Base-by-base conservation (phyloP, 2,797 vertebrate genomes). In the Oreortyx pictus region DNA sequence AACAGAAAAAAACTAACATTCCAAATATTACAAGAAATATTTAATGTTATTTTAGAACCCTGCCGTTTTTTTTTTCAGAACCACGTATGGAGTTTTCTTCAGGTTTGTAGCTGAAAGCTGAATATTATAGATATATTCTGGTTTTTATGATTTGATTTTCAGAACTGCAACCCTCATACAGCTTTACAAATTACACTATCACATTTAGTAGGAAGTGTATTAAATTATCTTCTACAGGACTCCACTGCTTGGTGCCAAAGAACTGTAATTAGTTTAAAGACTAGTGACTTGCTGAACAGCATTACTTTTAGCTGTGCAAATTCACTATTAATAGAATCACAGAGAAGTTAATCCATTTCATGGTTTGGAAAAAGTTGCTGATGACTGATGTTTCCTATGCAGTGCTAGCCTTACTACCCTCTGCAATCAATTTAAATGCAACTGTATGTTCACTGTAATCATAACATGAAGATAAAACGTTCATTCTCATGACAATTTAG, bases 191-290 rank as follows among this genome's bases (percentile, higher is more conserved):
- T 62, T 43, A 44, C 39, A 72, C 68, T 44, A 9, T 6, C 56
- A 49, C 61, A 20, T 79, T 83, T 49, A 91, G n/a, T 11, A 92
- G 25, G 57, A 76, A 84, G 61, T 57, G 86, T 54, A 52, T 57
- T 23, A 91, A 80, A 95, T 89, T 0, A 86, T 71, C 65, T 92
- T 68, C 61, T 81, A 5, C 15, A 61, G 57, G 33, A 94, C 72
- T 22, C 31, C 83, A 60, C 89, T 92, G 87, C 92, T 94, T 83
- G 62, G 62, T 91, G 89, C 89, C 79, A 72, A 33, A 56, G 73
- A 90, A 22, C 37, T 86, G 37, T 80, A 95, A 96, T 94, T 89
- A 89, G 77, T 94, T 96, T 92, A 54, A 86, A 94, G 46, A 81
- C 65, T 90, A 52, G 17, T 0, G 1, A 67, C 41, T 84, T 57